Evolutionary conservation across 2,888 invertebrate genomes (phyloP).

Genomic region (Chalcosyrphus nemorum): DNA sequence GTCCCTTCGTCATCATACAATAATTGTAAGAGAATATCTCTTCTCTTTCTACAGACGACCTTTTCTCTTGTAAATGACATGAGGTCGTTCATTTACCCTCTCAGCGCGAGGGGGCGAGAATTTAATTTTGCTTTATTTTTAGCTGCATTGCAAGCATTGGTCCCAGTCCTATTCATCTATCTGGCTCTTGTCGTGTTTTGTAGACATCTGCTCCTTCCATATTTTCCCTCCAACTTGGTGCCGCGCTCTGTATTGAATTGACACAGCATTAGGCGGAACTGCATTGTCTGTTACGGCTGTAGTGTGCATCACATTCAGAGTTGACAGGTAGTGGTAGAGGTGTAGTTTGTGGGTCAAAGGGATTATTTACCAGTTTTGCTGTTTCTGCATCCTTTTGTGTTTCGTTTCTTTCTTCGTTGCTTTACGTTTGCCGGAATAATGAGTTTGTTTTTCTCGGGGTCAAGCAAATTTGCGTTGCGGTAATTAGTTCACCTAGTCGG

Average conservation of each 20-base stretch:
- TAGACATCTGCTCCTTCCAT: neutral
- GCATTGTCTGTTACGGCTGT: slow-evolving; percentile 37
- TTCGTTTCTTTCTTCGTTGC: slow-evolving; percentile 18
- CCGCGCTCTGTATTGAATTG: slow-evolving; percentile 21
- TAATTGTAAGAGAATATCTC: slow-evolving; percentile 6
- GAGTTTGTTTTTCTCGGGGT: slow-evolving; percentile 22
- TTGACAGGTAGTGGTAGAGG: slow-evolving; percentile 30
- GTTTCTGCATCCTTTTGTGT: neutral
- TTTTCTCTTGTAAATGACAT: slow-evolving; percentile 53
- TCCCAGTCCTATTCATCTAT: slow-evolving; percentile 18
- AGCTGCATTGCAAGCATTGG: slow-evolving; percentile 2
- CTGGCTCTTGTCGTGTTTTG: neutral
- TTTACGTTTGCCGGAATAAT: slow-evolving; percentile 30
- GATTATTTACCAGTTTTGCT: slow-evolving; percentile 32
- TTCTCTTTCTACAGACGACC: slow-evolving; percentile 12
- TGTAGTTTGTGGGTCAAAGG: slow-evolving; percentile 44
- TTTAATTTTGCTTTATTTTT: slow-evolving; percentile 11
- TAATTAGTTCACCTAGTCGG: slow-evolving; percentile 25
- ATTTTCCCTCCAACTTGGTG: neutral
- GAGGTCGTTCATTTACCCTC: slow-evolving; percentile 53
- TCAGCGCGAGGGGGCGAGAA: slow-evolving; percentile 1
- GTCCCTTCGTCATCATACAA: neutral
- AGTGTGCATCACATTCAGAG: slow-evolving; percentile 12
- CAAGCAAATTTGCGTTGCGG: slow-evolving; percentile 26
- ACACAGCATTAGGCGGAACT: slow-evolving; percentile 28